Conservation (phyloP, 2,888 invertebrate species). For the Drosophila stalkeri region DNA sequence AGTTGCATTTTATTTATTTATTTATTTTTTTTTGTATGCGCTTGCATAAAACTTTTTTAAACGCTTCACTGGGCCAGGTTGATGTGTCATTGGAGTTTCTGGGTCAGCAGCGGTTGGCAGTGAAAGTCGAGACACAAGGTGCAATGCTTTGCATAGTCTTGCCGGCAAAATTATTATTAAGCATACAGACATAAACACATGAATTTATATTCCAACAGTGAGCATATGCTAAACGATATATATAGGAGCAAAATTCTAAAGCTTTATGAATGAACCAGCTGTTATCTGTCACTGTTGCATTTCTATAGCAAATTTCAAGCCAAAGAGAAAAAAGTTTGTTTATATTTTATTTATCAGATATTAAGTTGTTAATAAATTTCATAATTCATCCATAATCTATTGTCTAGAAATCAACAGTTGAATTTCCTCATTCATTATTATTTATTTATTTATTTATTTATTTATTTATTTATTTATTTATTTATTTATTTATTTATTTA, state of each 20-base stretch:
- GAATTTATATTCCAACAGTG: neutral
- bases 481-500: no score
- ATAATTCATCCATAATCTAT: no score
- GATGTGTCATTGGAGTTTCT: constrained; percentile 61
- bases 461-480: no score
- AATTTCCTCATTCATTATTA: no score
- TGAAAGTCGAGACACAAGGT: constrained; percentile 72
- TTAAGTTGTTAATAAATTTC: no score
- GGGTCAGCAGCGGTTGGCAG: constrained; percentile 61
- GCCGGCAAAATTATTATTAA: constrained; percentile 2
- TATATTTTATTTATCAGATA: neutral
- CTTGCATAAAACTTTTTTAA: constrained; percentile 51
- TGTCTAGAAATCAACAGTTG: no score
- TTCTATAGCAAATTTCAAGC: neutral
- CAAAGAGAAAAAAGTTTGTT: neutral
- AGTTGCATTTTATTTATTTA: constrained; percentile 46
- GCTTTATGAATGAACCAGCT: constrained; percentile 3
- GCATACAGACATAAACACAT: neutral
- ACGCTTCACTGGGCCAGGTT: constrained; percentile 38
- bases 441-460: no score
- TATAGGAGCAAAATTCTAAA: neutral
- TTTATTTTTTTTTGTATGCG: constrained; percentile 34
- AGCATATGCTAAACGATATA: neutral
- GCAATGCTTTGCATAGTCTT: constrained; percentile 42
- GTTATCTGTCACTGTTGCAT: neutral